A percentile compares a stretch with the other conserved stretches of the same genome.
Evolutionary conservation across 1,140 invertebrate genomes (phyloP).

Genomic region (Thaumatotibia leucotreta): DNA sequence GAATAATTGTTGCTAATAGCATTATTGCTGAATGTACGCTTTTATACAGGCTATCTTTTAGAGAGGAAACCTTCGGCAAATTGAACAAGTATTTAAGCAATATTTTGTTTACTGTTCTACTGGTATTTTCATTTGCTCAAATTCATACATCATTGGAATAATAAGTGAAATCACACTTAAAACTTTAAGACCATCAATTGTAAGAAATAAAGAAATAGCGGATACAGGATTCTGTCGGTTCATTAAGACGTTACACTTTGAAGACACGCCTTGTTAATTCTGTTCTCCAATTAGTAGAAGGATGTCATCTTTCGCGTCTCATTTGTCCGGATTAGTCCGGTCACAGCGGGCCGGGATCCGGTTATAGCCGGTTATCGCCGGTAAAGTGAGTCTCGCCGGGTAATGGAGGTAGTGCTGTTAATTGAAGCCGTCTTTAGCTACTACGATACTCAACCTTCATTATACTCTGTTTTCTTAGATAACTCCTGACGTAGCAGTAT

Average conservation of each 20-base stretch:
- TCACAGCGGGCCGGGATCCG: constrained; percentile 35
- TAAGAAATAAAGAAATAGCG: no score
- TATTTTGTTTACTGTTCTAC: no score
- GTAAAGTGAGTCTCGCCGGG: constrained; percentile 35
- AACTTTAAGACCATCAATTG: no score
- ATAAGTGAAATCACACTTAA: no score
- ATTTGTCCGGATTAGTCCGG: constrained; percentile 50
- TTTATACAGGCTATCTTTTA: no score
- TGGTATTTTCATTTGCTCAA: no score
- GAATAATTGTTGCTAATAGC: no score
- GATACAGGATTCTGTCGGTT: no score
- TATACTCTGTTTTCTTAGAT: constrained; percentile 20
- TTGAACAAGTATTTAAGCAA: no score
- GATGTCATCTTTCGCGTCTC: constrained; percentile 53
- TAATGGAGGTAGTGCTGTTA: constrained; percentile 54
- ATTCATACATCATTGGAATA: no score
- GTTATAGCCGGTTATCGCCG: constrained; percentile 43
- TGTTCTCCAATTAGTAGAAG: constrained; percentile 42
- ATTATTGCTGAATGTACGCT: no score
- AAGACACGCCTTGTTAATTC: constrained; percentile 32
- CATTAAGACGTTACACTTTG: background rate
- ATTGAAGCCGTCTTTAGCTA: constrained; percentile 38
- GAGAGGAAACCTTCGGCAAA: no score
- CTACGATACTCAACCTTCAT: constrained; percentile 33
- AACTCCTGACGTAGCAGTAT: background rate